Evolutionary conservation across 2,797 vertebrate genomes (phyloP).

Genomic region (Macropus fuliginosus): DNA sequence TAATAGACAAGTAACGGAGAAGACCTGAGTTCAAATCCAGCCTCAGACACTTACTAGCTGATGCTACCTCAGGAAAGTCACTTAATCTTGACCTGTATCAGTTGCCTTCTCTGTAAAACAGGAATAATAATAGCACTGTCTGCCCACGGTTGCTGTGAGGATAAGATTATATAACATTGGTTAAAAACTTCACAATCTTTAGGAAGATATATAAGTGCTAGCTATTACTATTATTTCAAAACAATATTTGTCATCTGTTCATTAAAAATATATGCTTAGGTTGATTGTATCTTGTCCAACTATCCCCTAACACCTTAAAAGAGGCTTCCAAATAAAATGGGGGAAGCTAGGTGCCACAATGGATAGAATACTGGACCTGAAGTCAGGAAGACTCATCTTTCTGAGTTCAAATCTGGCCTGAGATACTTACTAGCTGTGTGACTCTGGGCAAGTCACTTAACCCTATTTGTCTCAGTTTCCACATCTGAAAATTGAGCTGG

Average conservation of each 20-base stretch:
- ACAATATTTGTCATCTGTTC: conserved; percentile 13
- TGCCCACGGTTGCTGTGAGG: neutral
- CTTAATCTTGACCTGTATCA: neutral
- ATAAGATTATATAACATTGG: neutral
- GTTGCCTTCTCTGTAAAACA: neutral
- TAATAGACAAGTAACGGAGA: neutral
- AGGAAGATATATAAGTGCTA: neutral
- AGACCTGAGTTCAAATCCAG: neutral
- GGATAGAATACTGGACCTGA: neutral
- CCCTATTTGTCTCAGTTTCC: neutral
- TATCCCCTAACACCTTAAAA: conserved; percentile 44
- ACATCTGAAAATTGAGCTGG: neutral
- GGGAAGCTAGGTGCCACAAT: neutral
- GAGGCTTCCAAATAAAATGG: neutral
- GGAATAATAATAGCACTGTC: neutral
- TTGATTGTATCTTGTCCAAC: conserved; percentile 21
- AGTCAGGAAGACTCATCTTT: neutral
- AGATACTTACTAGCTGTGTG: neutral
- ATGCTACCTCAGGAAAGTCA: neutral
- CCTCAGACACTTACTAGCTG: neutral
- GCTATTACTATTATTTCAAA: conserved; percentile 12
- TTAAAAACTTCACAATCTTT: neutral
- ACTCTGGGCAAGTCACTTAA: neutral
- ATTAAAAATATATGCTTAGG: conserved; percentile 40
- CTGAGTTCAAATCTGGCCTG: neutral